These are phyloP conservation scores for Thalassaphorura encarpata DNA, from an alignment of 1,140 invertebrate genomes.

Conservation along the genomic window DNA sequence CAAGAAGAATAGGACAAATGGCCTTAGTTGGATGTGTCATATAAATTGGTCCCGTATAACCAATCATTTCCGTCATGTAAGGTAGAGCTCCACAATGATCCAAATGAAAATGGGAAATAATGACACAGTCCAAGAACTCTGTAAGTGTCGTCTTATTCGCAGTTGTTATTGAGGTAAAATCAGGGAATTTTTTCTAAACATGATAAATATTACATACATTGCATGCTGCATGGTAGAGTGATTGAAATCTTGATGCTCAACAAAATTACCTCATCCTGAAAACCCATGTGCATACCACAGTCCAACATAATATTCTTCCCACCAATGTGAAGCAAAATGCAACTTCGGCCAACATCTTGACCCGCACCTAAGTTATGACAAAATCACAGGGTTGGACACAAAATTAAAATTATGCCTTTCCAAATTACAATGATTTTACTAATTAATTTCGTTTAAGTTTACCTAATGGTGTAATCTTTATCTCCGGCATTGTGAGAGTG, in stretches of 20 bases:
- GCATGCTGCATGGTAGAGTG: too few species aligned
- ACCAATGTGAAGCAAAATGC: constrained; percentile 90
- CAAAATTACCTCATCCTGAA: constrained; percentile 85
- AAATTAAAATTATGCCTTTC: constrained; percentile 1
- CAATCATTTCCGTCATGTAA: constrained; percentile 96
- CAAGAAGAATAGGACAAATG: constrained; percentile 93
- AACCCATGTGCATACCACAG: constrained; percentile 99
- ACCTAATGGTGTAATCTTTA: constrained; percentile 78
- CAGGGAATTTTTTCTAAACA: constrained; percentile 89
- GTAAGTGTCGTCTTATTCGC: constrained; percentile 77
- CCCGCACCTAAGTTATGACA: constrained; percentile 53
- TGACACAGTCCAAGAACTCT: constrained; percentile 95
- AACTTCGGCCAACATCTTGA: constrained; percentile 97
- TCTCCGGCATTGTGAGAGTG: constrained; percentile 85
- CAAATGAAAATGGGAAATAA: constrained; percentile 99
- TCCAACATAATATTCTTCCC: constrained; percentile 99
- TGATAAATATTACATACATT: too few species aligned
- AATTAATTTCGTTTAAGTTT: constrained; percentile 15
- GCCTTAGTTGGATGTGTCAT: constrained; percentile 99
- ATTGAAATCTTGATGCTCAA: too few species aligned
- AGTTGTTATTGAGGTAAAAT: constrained; percentile 77
- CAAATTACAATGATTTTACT: background rate
- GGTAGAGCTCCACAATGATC: constrained; percentile 98
- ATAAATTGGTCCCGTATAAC: constrained; percentile 96
- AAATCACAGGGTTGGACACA: constrained; percentile 6